phyloP scores from a whole-genome alignment of 2,113 vertebrate genomes.

The Ictalurus furcatus region DNA sequence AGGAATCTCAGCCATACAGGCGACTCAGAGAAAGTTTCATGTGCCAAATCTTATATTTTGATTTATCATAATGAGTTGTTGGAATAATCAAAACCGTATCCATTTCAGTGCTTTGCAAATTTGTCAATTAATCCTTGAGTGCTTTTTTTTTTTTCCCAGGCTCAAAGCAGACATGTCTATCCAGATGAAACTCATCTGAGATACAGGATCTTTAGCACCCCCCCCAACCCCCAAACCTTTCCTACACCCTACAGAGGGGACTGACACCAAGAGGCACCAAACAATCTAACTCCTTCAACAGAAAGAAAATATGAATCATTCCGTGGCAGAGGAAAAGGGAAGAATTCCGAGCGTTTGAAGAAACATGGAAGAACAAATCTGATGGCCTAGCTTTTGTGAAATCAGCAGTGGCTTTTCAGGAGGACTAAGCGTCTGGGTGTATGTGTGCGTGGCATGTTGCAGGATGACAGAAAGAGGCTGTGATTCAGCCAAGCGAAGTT shows the following conservation, averaged over 20 bases:
- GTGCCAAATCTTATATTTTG: neutral
- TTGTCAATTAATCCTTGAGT: neutral
- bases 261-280: conserved; percentile 65
- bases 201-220: conserved; percentile 36
- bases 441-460: conserved; percentile 47
- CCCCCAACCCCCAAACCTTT: conserved; percentile 61
- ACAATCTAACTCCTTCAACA: conserved; percentile 47
- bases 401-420: conserved; percentile 75
- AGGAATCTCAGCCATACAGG: neutral
- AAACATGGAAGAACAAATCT: conserved; percentile 79
- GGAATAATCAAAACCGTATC: neutral
- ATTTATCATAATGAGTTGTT: neutral
- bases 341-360: conserved; percentile 76
- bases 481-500: conserved; percentile 76
- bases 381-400: conserved; percentile 65
- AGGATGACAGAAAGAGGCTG: conserved; percentile 85
- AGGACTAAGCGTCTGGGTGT: conserved; percentile 61
- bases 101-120: neutral
- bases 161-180: conserved; percentile 35
- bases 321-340: conserved; percentile 79
- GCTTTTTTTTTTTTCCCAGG: conserved; percentile 13
- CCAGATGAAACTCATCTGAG: conserved; percentile 50
- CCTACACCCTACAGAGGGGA: conserved; percentile 63
- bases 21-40: neutral
- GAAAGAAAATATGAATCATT: conserved; percentile 70